A percentile compares a stretch with the other conserved stretches of the same genome.
phyloP scores from a whole-genome alignment of 1,140 invertebrate species.

The Drosophila guanche region DNA sequence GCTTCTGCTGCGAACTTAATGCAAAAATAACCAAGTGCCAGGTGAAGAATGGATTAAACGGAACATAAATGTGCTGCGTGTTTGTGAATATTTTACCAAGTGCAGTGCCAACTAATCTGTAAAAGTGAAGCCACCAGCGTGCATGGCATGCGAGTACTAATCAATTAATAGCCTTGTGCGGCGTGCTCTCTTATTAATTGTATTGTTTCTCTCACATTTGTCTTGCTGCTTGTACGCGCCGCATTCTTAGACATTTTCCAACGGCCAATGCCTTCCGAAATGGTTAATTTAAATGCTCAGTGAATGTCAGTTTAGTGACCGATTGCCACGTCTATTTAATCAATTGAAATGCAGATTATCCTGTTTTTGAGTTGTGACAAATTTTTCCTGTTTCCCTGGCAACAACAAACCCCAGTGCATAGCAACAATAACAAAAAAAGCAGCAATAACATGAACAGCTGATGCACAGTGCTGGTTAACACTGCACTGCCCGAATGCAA shows the following conservation, averaged over 20 bases:
- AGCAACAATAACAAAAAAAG: slow-evolving; percentile 61
- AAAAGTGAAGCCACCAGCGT: slow-evolving; percentile 12
- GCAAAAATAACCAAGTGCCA: neutral
- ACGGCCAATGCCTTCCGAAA: neutral
- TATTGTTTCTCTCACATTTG: slow-evolving; percentile 46
- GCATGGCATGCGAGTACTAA: slow-evolving; percentile 19
- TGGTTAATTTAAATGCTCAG: neutral
- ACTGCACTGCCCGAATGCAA: slow-evolving; percentile 3
- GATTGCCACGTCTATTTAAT: slow-evolving; percentile 55
- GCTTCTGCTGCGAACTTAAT: too few relatives aligned
- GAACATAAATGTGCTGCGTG: neutral
- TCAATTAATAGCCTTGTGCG: slow-evolving; percentile 29
- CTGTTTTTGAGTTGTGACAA: slow-evolving; percentile 55
- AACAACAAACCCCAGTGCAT: slow-evolving; percentile 31
- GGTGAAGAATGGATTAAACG: slow-evolving; percentile 15
- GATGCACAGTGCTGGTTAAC: slow-evolving; percentile 30
- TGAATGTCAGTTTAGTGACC: neutral
- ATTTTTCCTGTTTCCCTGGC: slow-evolving; percentile 45
- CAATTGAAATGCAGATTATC: slow-evolving; percentile 47
- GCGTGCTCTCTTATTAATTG: slow-evolving; percentile 8
- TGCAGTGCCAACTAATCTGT: slow-evolving; percentile 24
- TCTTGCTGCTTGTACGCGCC: slow-evolving; percentile 43
- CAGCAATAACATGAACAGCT: slow-evolving; percentile 55
- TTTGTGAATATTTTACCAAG: slow-evolving; percentile 5
- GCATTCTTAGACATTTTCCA: slow-evolving; percentile 58